Evolutionary conservation across 1,140 invertebrate genomes (phyloP).

Genomic region (Microplitis mediator): DNA sequence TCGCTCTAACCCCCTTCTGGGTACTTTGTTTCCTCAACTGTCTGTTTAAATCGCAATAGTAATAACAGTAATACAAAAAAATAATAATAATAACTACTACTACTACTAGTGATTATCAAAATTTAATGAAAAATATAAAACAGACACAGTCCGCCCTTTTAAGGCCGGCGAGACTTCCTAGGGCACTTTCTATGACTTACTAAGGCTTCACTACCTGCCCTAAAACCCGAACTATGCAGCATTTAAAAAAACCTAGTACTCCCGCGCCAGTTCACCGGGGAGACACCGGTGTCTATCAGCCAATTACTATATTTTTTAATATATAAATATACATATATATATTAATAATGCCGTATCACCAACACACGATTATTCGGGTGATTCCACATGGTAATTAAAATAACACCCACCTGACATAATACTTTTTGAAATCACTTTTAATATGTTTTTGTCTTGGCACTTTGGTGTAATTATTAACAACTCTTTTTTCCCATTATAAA

Average conservation of each 20-base stretch:
- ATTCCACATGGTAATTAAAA: background rate
- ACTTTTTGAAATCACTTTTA: background rate
- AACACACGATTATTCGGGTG: background rate
- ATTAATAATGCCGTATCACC: background rate
- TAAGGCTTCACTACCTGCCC: constrained; percentile 54
- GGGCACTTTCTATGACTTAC: constrained; percentile 55
- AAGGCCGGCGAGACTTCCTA: constrained; percentile 56
- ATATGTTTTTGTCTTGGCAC: constrained; percentile 4
- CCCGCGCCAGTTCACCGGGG: background rate
- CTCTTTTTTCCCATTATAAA: background rate
- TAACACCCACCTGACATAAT: background rate
- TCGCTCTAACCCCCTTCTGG: background rate
- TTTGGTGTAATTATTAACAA: background rate
- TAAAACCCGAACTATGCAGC: constrained; percentile 50
- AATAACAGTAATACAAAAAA: too few relatives aligned
- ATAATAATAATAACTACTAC: background rate
- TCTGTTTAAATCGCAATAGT: background rate
- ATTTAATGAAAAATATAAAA: background rate
- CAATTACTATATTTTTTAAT: background rate
- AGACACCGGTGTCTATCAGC: background rate
- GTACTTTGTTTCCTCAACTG: background rate
- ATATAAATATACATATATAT: background rate
- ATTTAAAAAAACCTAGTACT: constrained; percentile 48
- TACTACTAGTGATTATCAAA: background rate
- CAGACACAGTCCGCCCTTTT: constrained; percentile 24